phyloP scores from a whole-genome alignment of 2,888 invertebrate genomes.

The Drosophila birchii region DNA sequence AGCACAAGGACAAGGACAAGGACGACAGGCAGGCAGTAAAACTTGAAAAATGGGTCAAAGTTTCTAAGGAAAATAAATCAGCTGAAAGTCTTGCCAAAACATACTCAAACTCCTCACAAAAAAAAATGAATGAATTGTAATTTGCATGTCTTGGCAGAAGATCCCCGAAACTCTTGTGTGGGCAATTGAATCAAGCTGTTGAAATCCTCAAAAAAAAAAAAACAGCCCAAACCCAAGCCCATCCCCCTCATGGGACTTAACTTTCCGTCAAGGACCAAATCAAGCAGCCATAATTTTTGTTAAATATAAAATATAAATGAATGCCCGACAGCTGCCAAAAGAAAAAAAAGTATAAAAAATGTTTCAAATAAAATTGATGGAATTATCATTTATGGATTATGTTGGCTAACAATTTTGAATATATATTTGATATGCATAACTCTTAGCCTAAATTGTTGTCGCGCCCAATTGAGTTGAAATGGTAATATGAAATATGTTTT shows the following conservation, averaged over 20 bases:
- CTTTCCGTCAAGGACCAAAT: not conserved
- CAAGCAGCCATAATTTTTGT: conserved; percentile 26
- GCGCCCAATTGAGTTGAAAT: conserved; percentile 23
- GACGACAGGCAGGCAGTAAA: conserved; percentile 7
- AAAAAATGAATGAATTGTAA: conserved; percentile 21
- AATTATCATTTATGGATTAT: conserved; percentile 50
- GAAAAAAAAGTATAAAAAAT: not conserved
- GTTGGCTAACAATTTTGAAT: conserved; percentile 12
- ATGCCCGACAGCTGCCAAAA: conserved; percentile 5
- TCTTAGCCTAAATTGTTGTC: conserved; percentile 14
- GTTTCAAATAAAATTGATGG: conserved; percentile 41
- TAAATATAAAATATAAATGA: conserved; percentile 21
- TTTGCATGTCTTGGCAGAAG: conserved; percentile 2
- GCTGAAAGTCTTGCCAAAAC: not conserved
- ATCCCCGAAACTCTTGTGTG: conserved; percentile 9
- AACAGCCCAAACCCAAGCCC: too few species aligned
- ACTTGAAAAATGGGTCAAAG: conserved; percentile 47
- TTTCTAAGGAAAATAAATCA: conserved; percentile 24
- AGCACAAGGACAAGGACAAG: conserved; percentile 22
- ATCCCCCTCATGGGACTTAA: not conserved
- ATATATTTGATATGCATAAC: not conserved
- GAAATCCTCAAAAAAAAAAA: not conserved
- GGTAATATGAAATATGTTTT: not conserved
- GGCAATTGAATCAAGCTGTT: conserved; percentile 36
- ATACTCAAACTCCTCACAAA: not conserved